Evolutionary conservation across 2,888 invertebrate species (phyloP), one percentile per base, ranked within the genome.

Genomic region (Neuroscelio doddi): DNA sequence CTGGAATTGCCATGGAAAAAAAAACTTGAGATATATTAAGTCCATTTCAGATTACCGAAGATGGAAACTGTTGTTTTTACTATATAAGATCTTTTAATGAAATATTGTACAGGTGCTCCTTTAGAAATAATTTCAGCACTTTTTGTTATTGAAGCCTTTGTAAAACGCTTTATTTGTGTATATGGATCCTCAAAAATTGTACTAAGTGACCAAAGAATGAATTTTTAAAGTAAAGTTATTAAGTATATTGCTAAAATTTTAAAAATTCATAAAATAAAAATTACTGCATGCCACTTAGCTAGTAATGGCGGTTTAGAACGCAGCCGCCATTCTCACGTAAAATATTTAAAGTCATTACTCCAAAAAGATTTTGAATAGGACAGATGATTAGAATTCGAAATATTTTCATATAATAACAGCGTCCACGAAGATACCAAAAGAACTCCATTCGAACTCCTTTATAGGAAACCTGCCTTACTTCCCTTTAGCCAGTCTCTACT

Each of bases 171-270:
- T n/a, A n/a, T 74, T 4, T 61, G 65, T 15, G 42, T 45, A 5
- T 69, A 67, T 12, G 72, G 72, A 1, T 17, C 68, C 0, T 71
- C 72, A 0, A 58, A 56, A 16, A 9, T 21, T 1, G 17, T 69
- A 1, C 14, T 74, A 9, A 72, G 72, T 0, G 74, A 76, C 24
- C 70, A 70, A 52, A 72, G 74, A 0, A 44, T 56, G 5, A 69
- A 71, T 32, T 73, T 75, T 14, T n/a, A 62, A 1, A 69, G 71
- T 3, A 29, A 41, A 0, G 16, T 74, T 1, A 58, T 74, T 29
- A 34, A 51, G 29, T 9, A 44, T 29, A 15, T 74, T 0, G 55
- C 59, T 0, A 66, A 64, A 52, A 10, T 57, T 1, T 74, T 70
- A 9, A 61, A 44, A 29, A 70, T 73, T 9, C 63, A 63, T 14